Conservation (phyloP, 2,113 vertebrate genomes). For the Neolamprologus falcicula region DNA sequence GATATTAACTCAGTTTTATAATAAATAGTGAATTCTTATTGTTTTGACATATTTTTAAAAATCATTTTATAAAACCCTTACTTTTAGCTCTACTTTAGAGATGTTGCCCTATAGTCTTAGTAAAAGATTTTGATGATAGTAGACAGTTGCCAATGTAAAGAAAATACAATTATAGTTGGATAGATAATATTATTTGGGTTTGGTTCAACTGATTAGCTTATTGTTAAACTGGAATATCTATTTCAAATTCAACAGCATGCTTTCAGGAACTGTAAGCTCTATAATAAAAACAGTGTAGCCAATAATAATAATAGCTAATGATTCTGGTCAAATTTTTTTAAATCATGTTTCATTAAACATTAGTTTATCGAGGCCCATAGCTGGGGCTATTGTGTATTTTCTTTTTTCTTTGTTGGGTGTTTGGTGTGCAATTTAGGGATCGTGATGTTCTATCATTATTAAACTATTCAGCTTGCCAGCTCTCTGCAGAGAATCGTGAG, state of each 20-base stretch:
- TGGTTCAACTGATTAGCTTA: not conserved
- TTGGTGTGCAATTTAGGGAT: not conserved
- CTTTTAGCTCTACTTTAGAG: not conserved
- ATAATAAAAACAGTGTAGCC: not conserved
- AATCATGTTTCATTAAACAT: not conserved
- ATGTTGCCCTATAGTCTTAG: not conserved
- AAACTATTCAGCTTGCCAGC: conserved; percentile 12
- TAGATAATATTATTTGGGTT: not conserved
- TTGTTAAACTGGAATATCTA: not conserved
- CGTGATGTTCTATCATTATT: not conserved
- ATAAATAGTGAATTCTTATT: not conserved
- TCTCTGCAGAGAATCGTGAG: not conserved
- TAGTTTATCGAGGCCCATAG: not conserved
- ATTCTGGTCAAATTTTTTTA: not conserved
- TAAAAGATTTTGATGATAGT: not conserved
- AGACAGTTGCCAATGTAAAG: not conserved
- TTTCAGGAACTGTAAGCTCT: not conserved
- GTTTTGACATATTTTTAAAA: not conserved
- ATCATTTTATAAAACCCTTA: not conserved
- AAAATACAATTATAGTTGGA: not conserved
- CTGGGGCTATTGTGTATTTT: not conserved
- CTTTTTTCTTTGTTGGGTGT: not conserved
- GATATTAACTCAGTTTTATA: not conserved
- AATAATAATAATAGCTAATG: not conserved
- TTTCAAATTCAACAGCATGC: not conserved